Conservation (phyloP, 1,140 invertebrate genomes). For the Chironomus tepperi region DNA sequence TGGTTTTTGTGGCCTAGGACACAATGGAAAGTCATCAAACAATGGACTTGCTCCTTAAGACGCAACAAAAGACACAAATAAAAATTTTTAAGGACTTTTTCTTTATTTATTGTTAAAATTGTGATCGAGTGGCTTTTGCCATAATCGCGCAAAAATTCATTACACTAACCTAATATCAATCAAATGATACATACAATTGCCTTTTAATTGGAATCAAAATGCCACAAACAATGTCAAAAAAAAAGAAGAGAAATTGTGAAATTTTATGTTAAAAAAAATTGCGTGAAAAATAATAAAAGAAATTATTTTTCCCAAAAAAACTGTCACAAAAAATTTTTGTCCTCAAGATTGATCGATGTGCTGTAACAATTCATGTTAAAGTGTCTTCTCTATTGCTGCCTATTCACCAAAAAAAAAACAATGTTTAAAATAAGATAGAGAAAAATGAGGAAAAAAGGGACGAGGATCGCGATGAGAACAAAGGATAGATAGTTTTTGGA, state of each 20-base stretch:
- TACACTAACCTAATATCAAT: not conserved
- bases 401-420: too few species aligned
- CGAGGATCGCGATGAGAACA: too few species aligned
- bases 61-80: too few species aligned
- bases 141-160: not conserved
- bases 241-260: not conserved
- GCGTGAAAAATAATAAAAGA: too few species aligned
- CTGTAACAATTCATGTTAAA: not conserved
- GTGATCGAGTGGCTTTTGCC: not conserved
- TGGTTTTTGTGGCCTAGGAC: not conserved
- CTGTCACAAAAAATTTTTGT: conserved; percentile 2
- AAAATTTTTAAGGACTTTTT: too few species aligned
- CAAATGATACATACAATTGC: conserved; percentile 9
- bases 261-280: too few species aligned
- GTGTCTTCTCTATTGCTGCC: not conserved
- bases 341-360: conserved; percentile 16
- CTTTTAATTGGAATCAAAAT: not conserved
- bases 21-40: not conserved
- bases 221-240: not conserved
- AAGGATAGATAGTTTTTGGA: too few species aligned
- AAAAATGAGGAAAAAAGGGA: too few species aligned
- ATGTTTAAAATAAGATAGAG: too few species aligned
- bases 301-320: not conserved
- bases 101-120: not conserved
- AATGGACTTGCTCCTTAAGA: not conserved